These are phyloP conservation scores for Leptinotarsa juncta DNA, from an alignment of 2,888 invertebrate genomes.

Conservation along the genomic window DNA sequence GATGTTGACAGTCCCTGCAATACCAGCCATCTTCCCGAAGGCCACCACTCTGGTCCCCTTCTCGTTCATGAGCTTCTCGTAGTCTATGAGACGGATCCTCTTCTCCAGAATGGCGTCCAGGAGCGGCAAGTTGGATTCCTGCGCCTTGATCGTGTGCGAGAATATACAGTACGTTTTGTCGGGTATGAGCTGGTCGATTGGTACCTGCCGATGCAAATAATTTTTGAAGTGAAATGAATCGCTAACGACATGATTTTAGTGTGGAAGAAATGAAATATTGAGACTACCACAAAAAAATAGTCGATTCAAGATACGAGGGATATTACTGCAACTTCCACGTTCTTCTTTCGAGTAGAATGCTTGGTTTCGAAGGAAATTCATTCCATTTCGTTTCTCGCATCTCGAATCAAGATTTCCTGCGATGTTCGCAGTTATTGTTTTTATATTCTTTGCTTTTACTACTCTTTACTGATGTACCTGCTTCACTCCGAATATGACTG, in stretches of 20 bases:
- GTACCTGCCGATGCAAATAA: conserved; percentile 59
- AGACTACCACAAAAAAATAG: too few relatives aligned
- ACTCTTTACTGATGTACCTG: conserved; percentile 65
- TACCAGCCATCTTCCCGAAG: conserved; percentile 98
- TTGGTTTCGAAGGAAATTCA: too few relatives aligned
- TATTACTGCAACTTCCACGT: too few relatives aligned
- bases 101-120: conserved; percentile 96
- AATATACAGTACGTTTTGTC: conserved; percentile 99
- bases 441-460: too few relatives aligned
- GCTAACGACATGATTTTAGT: too few relatives aligned
- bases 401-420: too few relatives aligned
- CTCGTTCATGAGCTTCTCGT: conserved; percentile 94
- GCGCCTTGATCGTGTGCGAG: conserved; percentile 99
- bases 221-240: too few relatives aligned
- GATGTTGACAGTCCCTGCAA: conserved; percentile 99
- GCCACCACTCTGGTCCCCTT: conserved; percentile 88
- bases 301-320: too few relatives aligned
- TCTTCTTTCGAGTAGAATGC: too few relatives aligned
- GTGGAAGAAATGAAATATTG: too few relatives aligned
- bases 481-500: conserved; percentile 97
- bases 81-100: conserved; percentile 96
- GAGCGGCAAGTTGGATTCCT: conserved; percentile 97
- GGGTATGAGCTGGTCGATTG: conserved; percentile 91
- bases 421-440: too few relatives aligned
- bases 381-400: too few relatives aligned